Evolutionary conservation across 2,797 vertebrate species (phyloP).

Genomic region (Tragelaphus eurycerus): DNA sequence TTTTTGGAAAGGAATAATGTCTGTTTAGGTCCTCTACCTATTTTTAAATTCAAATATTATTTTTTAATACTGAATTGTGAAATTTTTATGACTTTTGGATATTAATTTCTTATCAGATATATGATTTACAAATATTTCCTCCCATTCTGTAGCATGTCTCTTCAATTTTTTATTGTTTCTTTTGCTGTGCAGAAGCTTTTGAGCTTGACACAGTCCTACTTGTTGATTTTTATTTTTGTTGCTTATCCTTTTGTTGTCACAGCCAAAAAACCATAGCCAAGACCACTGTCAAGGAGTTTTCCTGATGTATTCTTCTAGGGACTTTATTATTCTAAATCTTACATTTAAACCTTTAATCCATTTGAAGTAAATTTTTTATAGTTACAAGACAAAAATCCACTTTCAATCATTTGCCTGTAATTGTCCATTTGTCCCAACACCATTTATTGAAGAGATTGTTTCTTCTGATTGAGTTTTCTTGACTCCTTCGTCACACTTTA

Average conservation of each 20-base stretch:
- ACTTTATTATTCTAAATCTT: neutral
- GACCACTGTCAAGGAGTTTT: neutral
- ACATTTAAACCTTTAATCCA: neutral
- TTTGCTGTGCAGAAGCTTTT: neutral
- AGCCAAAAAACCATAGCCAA: neutral
- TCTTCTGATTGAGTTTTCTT: neutral
- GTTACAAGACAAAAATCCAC: neutral
- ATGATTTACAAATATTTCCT: neutral
- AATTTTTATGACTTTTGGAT: neutral
- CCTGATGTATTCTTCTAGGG: neutral
- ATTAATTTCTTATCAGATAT: neutral
- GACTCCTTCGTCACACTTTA: neutral
- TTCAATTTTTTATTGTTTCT: neutral
- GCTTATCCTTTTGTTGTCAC: neutral
- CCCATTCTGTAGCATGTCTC: neutral
- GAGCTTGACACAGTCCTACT: neutral
- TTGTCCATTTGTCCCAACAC: neutral
- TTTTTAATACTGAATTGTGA: neutral
- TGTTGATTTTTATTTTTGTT: neutral
- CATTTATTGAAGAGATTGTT: neutral
- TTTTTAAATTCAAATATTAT: neutral
- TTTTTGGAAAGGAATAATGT: neutral
- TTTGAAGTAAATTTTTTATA: neutral
- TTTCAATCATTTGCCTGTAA: neutral
- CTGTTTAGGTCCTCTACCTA: neutral